Evolutionary conservation across 2,888 invertebrate species (phyloP), one percentile per base, ranked within the genome.

Genomic region (Epirrhoe tristata): DNA sequence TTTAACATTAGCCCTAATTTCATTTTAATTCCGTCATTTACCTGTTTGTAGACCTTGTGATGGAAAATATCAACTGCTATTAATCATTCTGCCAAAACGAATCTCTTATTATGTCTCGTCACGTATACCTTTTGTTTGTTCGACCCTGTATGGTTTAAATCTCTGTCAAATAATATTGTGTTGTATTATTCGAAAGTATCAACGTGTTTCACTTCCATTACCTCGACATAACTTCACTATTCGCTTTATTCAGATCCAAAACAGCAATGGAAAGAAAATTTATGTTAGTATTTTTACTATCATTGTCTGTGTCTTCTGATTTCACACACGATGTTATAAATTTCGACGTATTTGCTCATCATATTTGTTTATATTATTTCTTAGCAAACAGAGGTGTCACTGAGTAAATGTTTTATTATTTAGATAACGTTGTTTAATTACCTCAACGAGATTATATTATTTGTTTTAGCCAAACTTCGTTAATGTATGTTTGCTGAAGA

Each of bases 371-470:
- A 81, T 84, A 86, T 88, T 89, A 89, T 88, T 87, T 83, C 81
- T 83, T 72, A 74, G 78, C 86, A 86, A 88, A 90, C 86, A 86
- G 67, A 77, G 79, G 80, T 88, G 88, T 89, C 88, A 86, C 82
- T 84, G 81, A 81, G 83, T 82, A 91, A 90, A 91, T 89, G 39
- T 88, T 86, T 83, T 84, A 86, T 82, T 86, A 85, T 89, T 89
- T 81, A 86, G 86, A 89, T 90, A 90, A 85, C 78, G 80, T 75
- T 89, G 84, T 91, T 90, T 90, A 90, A 90, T 89, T 85, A 84
- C 80, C 81, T 81, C 75, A 74, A 77, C 77, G 77, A 80, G 85
- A 88, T 89, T 88, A 87, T 81, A 77, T 77, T 89, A 84, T 91
- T 89, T 89, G 81, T 78, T 80, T 75, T 77, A 77, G 64, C 70